phyloP scores from a whole-genome alignment of 23 tunicate species.

The Ciona savignyi region DNA sequence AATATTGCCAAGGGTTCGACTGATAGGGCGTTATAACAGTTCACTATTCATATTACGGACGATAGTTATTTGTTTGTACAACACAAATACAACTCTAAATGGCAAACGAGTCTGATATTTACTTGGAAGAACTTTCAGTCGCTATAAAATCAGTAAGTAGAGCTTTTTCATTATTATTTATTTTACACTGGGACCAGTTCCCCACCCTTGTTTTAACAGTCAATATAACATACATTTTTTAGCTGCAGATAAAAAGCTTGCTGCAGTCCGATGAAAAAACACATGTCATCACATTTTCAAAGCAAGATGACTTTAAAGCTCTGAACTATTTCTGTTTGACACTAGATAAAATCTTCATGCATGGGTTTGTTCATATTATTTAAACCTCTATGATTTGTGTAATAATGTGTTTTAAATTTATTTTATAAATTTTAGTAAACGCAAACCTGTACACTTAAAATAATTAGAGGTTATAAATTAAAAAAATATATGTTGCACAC shows the following conservation, averaged over 20 bases:
- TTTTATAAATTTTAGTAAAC: too few relatives aligned
- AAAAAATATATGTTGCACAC: too few relatives aligned
- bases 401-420: too few relatives aligned
- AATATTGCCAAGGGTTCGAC: too few relatives aligned
- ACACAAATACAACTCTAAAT: too few relatives aligned
- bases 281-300: background rate
- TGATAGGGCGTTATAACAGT: too few relatives aligned
- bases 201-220: background rate
- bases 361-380: background rate
- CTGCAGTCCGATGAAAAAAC: background rate
- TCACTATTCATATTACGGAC: too few relatives aligned
- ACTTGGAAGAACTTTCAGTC: background rate
- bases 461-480: too few relatives aligned
- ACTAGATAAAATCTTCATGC: background rate
- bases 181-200: background rate
- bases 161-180: background rate
- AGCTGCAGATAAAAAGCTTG: background rate
- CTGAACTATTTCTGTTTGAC: background rate
- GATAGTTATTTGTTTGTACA: too few relatives aligned
- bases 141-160: background rate
- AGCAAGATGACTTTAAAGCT: background rate
- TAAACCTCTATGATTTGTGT: too few relatives aligned
- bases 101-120: background rate
- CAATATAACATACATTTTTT: background rate
- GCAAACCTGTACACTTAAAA: too few relatives aligned